Evolutionary conservation across 37 sponge, comb jelly and placozoan species (phyloP), one percentile per base, ranked within the genome.

Genomic region (Chondrosia reniformis): DNA sequence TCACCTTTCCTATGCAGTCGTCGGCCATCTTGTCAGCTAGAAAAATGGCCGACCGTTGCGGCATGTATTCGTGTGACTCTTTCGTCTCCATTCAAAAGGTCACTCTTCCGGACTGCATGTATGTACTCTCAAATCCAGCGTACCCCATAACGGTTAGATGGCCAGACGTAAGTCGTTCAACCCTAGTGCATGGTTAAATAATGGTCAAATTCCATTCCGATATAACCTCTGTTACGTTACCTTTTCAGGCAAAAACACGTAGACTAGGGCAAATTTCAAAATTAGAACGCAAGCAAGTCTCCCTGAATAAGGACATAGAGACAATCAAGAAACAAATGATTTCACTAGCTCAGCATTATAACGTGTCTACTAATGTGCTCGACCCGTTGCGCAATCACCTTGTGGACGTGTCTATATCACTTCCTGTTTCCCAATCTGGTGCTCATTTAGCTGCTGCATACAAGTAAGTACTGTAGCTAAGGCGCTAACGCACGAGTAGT

Each of bases 21-120:
- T n/a, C n/a, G n/a, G n/a, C n/a, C n/a, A n/a, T n/a, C n/a, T n/a
- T n/a, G n/a, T n/a, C n/a, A n/a, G n/a, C n/a, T n/a, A n/a, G n/a
- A n/a, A n/a, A n/a, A 15, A 30, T 39, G 67, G 67, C 38, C 6
- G 28, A 22, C 27, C 77, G 77, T 31, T 76, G 85, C 33, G 25
- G 77, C 30, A 89, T 89, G 89, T 89, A 89, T 72, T 55, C 73
- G 41, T 74, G 87, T 5, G 41, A 86, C 33, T 88, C 92, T 0
- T 91, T 84, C 69, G 87, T 91, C 64, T 75, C 76, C 31, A 84
- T 91, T 43, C 84, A 87, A 79, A 91, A 91, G 63, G 76, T 91
- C 27, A 80, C 77, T 44, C 79, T 91, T 19, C 92, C 92, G 9
- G 87, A 87, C 64, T 87, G 88, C 36, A 91, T 91, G 92, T 91